These are phyloP conservation scores for Callosobruchus maculatus DNA, from an alignment of 2,888 invertebrate species.

Conservation along the genomic window DNA sequence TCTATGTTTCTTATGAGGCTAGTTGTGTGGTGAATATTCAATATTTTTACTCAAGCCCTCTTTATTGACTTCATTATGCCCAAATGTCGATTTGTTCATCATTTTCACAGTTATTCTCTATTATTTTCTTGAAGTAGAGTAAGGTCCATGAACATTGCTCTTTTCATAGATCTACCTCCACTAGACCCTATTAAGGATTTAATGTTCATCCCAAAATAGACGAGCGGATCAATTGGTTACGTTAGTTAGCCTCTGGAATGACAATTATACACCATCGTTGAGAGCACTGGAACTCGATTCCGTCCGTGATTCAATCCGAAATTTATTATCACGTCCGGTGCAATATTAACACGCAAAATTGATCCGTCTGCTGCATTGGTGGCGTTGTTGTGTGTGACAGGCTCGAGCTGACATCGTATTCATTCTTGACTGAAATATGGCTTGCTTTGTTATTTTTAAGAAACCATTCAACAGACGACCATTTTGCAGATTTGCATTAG, in stretches of 20 bases:
- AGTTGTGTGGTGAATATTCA: too few relatives aligned
- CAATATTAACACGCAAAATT: neutral
- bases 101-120: too few relatives aligned
- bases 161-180: neutral
- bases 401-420: too few relatives aligned
- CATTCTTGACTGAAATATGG: too few relatives aligned
- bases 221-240: neutral
- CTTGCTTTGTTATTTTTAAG: too few relatives aligned
- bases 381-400: neutral
- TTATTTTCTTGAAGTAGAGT: too few relatives aligned
- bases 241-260: neutral
- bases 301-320: neutral
- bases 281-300: neutral
- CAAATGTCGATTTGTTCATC: too few relatives aligned
- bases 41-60: too few relatives aligned
- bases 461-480: too few relatives aligned
- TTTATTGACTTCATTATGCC: too few relatives aligned
- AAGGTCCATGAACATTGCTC: neutral
- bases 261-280: neutral
- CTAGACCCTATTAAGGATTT: neutral
- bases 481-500: too few relatives aligned
- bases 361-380: neutral
- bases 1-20: too few relatives aligned
- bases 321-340: neutral
- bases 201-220: neutral